Conservation (phyloP, 2,888 invertebrate species). For the Laspeyria flexula region DNA sequence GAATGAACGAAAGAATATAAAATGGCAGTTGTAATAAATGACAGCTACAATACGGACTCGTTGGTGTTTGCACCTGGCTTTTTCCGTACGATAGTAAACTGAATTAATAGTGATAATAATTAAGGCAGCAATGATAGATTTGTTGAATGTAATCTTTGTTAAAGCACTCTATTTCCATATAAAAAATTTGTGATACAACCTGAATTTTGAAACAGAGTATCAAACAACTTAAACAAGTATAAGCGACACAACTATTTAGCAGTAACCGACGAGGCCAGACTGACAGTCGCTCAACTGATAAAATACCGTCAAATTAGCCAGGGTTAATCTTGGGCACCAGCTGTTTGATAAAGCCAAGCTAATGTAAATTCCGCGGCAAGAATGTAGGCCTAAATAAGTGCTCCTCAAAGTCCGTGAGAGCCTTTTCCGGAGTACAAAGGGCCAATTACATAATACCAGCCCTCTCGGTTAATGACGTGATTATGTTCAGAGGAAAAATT, state of each 20-base stretch:
- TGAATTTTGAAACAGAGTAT: too few relatives aligned
- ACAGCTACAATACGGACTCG: too few relatives aligned
- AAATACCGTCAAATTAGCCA: constrained; percentile 35
- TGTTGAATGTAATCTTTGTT: too few relatives aligned
- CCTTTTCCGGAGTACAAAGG: constrained; percentile 42
- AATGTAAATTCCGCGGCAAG: constrained; percentile 49
- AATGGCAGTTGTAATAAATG: too few relatives aligned
- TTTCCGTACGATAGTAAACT: too few relatives aligned
- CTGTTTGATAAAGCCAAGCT: constrained; percentile 42
- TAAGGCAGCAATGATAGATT: too few relatives aligned
- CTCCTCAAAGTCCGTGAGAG: constrained; percentile 44
- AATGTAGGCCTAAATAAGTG: constrained; percentile 46
- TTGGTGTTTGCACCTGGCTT: too few relatives aligned
- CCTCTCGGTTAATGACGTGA: constrained; percentile 45
- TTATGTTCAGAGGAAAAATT: constrained; percentile 42
- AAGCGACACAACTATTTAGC: background rate
- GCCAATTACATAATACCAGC: constrained; percentile 46
- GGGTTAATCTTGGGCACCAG: constrained; percentile 42
- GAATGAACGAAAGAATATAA: too few relatives aligned
- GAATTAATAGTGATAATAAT: too few relatives aligned
- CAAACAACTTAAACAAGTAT: too few relatives aligned
- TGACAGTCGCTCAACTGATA: constrained; percentile 13
- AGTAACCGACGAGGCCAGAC: background rate
- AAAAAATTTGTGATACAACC: too few relatives aligned
- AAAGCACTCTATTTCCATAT: too few relatives aligned